These are phyloP conservation scores for Rhinolophus sinicus DNA, from an alignment of 2,113 vertebrate species.

Conservation along the genomic window DNA sequence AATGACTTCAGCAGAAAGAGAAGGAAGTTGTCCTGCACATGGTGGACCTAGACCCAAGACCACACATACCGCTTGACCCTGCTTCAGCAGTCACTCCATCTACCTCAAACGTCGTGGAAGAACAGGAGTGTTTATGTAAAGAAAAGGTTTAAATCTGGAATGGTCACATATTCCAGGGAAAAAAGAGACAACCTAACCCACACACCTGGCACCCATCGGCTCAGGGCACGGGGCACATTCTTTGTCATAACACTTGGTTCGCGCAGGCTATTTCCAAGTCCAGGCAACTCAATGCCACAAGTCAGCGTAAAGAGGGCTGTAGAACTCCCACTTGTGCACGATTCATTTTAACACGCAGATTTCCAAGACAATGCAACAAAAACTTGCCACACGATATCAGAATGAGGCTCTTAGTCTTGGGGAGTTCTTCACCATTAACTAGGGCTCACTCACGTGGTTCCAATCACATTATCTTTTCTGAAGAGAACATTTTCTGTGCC, in stretches of 20 bases:
- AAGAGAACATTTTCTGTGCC: constrained; percentile 90
- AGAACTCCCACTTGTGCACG: neutral
- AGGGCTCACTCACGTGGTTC: neutral
- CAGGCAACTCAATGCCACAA: neutral
- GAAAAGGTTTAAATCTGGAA: neutral
- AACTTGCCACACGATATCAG: neutral
- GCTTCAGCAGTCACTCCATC: neutral
- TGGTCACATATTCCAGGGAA: neutral
- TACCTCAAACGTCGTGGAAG: neutral
- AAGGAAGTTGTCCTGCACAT: neutral
- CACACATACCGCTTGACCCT: neutral
- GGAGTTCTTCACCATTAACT: neutral
- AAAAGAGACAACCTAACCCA: neutral
- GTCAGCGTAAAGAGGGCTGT: neutral
- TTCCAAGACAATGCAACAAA: neutral
- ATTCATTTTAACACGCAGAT: neutral
- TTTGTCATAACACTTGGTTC: neutral
- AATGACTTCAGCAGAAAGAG: neutral
- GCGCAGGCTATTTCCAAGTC: constrained; percentile 8
- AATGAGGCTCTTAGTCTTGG: neutral
- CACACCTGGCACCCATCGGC: neutral
- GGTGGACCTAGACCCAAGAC: neutral
- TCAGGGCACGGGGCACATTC: neutral
- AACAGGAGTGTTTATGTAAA: neutral
- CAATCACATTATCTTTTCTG: constrained; percentile 80